Percentiles rank a stretch among this genome's conserved stretches.
These are phyloP conservation scores for Sus cebifrons DNA, from an alignment of 2,797 vertebrate genomes.

Conservation along the genomic window DNA sequence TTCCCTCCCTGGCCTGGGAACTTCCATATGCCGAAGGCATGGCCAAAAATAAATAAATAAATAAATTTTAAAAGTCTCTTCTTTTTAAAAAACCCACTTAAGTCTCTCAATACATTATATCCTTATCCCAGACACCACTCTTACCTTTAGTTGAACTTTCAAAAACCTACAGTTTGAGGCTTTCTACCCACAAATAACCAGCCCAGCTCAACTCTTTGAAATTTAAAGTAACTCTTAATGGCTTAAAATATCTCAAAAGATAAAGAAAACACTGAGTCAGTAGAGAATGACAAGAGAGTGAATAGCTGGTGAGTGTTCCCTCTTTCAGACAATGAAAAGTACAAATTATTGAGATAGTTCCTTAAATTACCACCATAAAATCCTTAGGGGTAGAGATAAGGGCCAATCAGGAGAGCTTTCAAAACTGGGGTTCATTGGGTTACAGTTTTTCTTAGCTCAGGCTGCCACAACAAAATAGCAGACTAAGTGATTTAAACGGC, in stretches of 20 bases:
- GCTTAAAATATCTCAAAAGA: slow-evolving; percentile 54
- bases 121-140: not conserved
- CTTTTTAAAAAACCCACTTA: not conserved
- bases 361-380: slow-evolving; percentile 39
- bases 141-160: not conserved
- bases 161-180: slow-evolving; percentile 45
- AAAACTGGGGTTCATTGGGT: slow-evolving; percentile 2
- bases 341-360: not conserved
- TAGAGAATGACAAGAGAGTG: slow-evolving; percentile 31
- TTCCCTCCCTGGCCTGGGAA: too few relatives aligned
- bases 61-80: too few relatives aligned
- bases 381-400: not conserved
- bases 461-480: not conserved
- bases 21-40: too few relatives aligned
- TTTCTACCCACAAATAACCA: slow-evolving; percentile 1
- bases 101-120: slow-evolving; percentile 13
- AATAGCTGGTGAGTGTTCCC: not conserved
- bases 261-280: slow-evolving; percentile 50
- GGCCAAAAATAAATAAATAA: too few relatives aligned
- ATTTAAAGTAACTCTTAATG: slow-evolving; percentile 45
- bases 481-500: not conserved
- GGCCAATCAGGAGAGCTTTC: not conserved
- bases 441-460: not conserved
- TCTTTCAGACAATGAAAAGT: slow-evolving; percentile 38
- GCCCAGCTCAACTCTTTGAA: slow-evolving; percentile 8